phyloP scores from a whole-genome alignment of 2,113 vertebrate species.

The Noturus placidus region DNA sequence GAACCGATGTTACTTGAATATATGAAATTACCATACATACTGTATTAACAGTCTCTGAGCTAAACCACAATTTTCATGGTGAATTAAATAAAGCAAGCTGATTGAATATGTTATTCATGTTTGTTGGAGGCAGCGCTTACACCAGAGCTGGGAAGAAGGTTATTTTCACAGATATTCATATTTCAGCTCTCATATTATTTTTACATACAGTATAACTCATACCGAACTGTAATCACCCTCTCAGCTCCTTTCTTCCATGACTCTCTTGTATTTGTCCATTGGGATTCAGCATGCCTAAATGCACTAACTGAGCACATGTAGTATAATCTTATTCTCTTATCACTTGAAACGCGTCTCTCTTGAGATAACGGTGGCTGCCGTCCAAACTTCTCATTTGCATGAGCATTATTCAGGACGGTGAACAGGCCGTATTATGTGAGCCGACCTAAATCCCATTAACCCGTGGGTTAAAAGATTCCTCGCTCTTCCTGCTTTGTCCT shows the following conservation, averaged over 20 bases:
- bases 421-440: constrained; percentile 32
- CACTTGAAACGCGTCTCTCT: constrained; percentile 22
- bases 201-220: background rate
- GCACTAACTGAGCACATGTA: constrained; percentile 16
- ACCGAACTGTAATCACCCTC: background rate
- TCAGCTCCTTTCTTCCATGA: background rate
- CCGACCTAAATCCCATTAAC: constrained; percentile 54
- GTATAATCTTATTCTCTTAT: constrained; percentile 31
- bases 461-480: constrained; percentile 49
- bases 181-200: background rate
- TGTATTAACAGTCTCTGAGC: background rate
- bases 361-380: constrained; percentile 45
- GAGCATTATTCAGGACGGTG: constrained; percentile 43
- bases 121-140: background rate
- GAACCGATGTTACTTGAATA: background rate
- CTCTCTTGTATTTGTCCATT: background rate
- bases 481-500: constrained; percentile 39
- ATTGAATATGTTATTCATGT: background rate
- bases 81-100: background rate
- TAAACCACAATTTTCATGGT: background rate
- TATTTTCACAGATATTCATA: background rate
- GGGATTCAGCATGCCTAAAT: constrained; percentile 11
- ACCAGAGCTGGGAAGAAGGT: background rate
- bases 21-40: background rate
- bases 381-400: constrained; percentile 51